Evolutionary conservation across 2,797 vertebrate species (phyloP).

Genomic region (Neoniphon sammara): DNA sequence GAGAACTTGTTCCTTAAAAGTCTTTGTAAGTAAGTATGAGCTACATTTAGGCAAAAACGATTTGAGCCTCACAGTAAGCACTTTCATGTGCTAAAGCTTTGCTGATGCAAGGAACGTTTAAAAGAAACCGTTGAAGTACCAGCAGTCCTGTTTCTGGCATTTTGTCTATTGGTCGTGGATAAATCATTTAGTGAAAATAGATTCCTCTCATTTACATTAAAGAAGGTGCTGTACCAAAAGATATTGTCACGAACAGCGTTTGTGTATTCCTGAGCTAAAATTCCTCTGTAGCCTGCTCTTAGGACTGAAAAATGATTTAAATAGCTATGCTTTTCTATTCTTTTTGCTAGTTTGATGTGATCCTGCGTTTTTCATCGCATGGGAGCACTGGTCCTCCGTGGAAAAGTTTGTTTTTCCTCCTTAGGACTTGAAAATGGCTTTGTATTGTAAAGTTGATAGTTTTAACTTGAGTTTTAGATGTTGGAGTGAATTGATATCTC

Average conservation of each 20-base stretch:
- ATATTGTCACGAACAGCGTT: not conserved
- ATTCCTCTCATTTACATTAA: not conserved
- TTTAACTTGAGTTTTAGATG: slow-evolving; percentile 43
- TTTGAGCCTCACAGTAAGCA: not conserved
- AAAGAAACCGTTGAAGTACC: not conserved
- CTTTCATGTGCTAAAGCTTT: not conserved
- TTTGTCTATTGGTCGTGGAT: not conserved
- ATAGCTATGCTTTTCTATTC: not conserved
- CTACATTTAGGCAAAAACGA: not conserved
- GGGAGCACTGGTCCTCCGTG: not conserved
- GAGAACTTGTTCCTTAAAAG: not conserved
- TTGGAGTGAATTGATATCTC: slow-evolving; percentile 52
- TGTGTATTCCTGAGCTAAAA: too few relatives aligned
- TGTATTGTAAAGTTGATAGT: slow-evolving; percentile 45
- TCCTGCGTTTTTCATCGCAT: not conserved
- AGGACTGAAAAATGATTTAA: not conserved
- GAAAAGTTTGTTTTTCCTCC: slow-evolving; percentile 19
- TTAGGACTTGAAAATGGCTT: slow-evolving; percentile 27
- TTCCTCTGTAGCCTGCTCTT: not conserved
- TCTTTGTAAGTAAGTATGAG: not conserved
- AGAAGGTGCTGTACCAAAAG: not conserved
- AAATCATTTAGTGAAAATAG: not conserved
- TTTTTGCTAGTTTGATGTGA: not conserved
- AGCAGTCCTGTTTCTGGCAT: not conserved
- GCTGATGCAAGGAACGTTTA: not conserved